Evolutionary conservation across 1,140 invertebrate species (phyloP), one percentile per base, ranked within the genome.

Genomic region (Scaptodrosophila lebanonensis): DNA sequence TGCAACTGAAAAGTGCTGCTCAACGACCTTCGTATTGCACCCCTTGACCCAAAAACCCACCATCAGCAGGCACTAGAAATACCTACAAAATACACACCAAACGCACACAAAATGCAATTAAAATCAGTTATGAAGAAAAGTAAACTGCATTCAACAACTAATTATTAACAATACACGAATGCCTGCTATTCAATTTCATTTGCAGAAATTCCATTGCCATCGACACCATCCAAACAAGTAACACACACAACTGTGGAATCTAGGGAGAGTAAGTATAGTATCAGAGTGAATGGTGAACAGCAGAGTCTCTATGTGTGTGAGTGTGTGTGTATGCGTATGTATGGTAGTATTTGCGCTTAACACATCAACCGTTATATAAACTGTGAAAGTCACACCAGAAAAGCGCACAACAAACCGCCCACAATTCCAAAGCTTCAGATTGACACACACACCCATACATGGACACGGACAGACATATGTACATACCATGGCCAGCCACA

Each of bases 261-360:
- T 39, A 86, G 83, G 73, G 86, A 87, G 82, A 87, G 86, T 87
- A 85, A 87, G 86, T 87, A 79, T 68, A 64, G 75, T 82, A 82
- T 75, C 75, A 63, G 66, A 39, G 12, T 33, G 22, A 25, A 25
- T 25, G 8, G 3, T 44, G 48, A 47, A 33, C 59, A 48, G 43
- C 51, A 33, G 47, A 25, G 32, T 39, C 9, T 36, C 40, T 25
- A 53, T 53, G 40, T 33, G 29, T 43, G 13, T 50, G n/a, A 17
- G 32, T 48, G 32, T 22, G n/a, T 12, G n/a, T 32, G 13, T 20
- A 36, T 33, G 32, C 22, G 12, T 43, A 62, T 25, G 45, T 50
- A 33, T 43, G 45, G 33, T 36, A 59, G 54, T 67, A 68, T 79
- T 72, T 76, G 71, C 61, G 71, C 73, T 77, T 67, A 72, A 63